phyloP scores from a whole-genome alignment of 92 coral and sea anemone genomes.

The Scolanthus callimorphus region DNA sequence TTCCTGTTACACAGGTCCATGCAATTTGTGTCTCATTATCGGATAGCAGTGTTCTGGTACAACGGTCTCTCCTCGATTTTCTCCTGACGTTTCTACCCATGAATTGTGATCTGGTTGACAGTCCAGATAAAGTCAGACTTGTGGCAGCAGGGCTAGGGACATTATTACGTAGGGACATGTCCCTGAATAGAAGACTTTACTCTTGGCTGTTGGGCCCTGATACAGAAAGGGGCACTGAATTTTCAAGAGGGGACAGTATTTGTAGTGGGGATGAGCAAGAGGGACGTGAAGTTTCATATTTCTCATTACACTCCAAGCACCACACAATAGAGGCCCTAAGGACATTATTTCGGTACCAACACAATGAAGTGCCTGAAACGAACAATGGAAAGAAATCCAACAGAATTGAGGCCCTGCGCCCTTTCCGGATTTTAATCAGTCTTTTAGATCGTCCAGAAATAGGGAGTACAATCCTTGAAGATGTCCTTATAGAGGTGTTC shows the following conservation, averaged over 20 bases:
- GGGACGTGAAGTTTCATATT: conserved; percentile 43
- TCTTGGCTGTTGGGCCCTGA: conserved; percentile 82
- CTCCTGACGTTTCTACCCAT: conserved; percentile 69
- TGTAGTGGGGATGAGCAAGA: conserved; percentile 67
- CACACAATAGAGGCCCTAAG: conserved; percentile 75
- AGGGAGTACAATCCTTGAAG: conserved; percentile 85
- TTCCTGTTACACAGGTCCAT: conserved; percentile 50
- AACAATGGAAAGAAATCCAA: conserved; percentile 27
- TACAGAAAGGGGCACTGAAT: conserved; percentile 14
- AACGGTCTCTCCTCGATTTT: conserved; percentile 83
- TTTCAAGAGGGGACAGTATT: conserved; percentile 60
- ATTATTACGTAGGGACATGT: conserved; percentile 92
- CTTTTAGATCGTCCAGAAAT: conserved; percentile 94
- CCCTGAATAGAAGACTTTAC: conserved; percentile 87
- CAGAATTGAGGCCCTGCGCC: conserved; percentile 67
- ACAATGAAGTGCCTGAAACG: conserved; percentile 10
- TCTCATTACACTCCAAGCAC: conserved; percentile 52
- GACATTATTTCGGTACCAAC: conserved; percentile 36
- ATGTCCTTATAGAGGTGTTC: conserved; percentile 83
- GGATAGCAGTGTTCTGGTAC: conserved; percentile 87
- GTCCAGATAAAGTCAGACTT: conserved; percentile 54
- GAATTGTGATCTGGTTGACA: conserved; percentile 36
- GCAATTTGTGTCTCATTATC: conserved; percentile 65
- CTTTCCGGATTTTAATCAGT: conserved; percentile 81
- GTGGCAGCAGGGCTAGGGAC: conserved; percentile 76